Evolutionary conservation across 2,113 vertebrate species (phyloP), one percentile per base, ranked within the genome.

Genomic region (Leptodactylus fuscus): DNA sequence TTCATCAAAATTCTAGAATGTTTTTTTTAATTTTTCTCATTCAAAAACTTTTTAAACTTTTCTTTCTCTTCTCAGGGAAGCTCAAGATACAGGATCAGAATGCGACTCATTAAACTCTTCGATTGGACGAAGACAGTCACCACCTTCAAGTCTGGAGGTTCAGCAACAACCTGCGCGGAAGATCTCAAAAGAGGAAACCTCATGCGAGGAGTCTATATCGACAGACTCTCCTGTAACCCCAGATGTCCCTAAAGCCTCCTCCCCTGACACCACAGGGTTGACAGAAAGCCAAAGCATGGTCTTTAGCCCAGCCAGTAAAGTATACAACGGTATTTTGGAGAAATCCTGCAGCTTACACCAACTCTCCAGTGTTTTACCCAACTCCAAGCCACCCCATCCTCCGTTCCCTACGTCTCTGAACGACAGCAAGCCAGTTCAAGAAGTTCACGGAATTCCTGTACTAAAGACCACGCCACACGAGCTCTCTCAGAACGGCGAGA

Each of bases 271-370:
- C 71, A 93, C 94, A 46, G 91, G 92, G 75, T 88, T 96, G 48
- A 94, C 96, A 2, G 97, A 99, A 91, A 97, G 96, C 2, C 96
- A 97, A 51, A 97, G 96, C 74, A 93, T 93, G 88, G 95, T 96
- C 86, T 96, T 97, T 90, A 95, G 95, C 24, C 95, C 95, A 34
- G 95, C 95, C 11, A 96, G 94, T 89, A 95, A 96, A 89, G 89
- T 95, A 87, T 97, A 98, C 93, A 99, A 99, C 36, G 97, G 98
- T 91, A 94, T 97, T 89, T 89, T 99, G 94, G 98, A 99, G 93
- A 99, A 99, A 89, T 98, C 97, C 58, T 97, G 96, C 93, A 99
- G 97, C 94, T 96, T 97, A 92, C 95, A 96, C 90, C 96, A 98
- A 90, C 94, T 99, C 89, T 96, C 96, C 0, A 90, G 94, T 15